Evolutionary conservation across 1,140 invertebrate species (phyloP), one percentile per base, ranked within the genome.

Genomic region (Ephestia elutella): DNA sequence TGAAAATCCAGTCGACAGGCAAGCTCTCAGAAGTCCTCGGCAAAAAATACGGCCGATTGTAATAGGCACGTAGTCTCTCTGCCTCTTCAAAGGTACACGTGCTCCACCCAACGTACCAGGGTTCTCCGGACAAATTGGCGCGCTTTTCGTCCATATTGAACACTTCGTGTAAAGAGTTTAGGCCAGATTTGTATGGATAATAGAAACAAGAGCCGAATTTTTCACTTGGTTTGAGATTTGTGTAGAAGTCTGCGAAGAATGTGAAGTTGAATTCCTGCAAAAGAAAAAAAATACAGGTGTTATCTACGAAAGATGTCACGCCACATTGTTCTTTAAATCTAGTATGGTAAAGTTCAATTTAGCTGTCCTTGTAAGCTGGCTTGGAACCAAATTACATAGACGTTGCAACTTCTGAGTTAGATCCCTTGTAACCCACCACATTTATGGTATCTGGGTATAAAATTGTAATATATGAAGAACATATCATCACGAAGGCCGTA

Each of bases 61-160:
- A 98, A 79, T 97, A 95, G 58, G 92, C 70, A 20, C 96, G 89
- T 19, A 99, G 89, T 35, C 93, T 89, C 65, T 92, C 90, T 0
- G 94, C 94, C 21, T 94, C 94, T 50, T 91, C 91, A 11, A 94
- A 92, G 77, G 97, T 93, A 75, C 97, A 98, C 67, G 97, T 98
- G 73, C 96, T 98, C 96, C 96, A 98, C 28, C 96, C 96, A 62
- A 98, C 93, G 80, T 98, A 97, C 96, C 96, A 97, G 0, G 94
- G 92, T 20, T 92, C 90, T 1, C 93, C 94, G 18, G 90, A 82
- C 19, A 94, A 78, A 18, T 91, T 82, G 0, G 95, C 92, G 57
- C 96, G 89, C 20, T 91, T 87, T 11, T 87, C 77, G 28, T 92
- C 92, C 94, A 96, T 96, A 54, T 93, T 91, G 59, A 98, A 93